Conservation (phyloP, 2,113 vertebrate genomes). For the Salminus brasiliensis region DNA sequence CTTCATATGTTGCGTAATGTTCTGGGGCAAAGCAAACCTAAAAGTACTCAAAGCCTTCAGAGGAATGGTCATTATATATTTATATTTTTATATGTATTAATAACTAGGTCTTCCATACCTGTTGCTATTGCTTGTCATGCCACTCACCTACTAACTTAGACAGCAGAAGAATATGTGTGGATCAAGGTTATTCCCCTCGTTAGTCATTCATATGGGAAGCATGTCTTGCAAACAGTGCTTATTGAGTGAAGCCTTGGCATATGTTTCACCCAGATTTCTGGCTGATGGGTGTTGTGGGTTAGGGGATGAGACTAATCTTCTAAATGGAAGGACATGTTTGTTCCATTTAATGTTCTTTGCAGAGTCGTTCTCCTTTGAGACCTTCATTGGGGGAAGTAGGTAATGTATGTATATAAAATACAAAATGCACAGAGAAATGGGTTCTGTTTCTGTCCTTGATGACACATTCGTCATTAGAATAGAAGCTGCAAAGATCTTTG, state of each 20-base stretch:
- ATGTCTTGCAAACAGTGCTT: constrained; percentile 54
- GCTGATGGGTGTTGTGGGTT: constrained; percentile 60
- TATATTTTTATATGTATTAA: no score
- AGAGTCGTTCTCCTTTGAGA: constrained; percentile 29
- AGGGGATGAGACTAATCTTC: constrained; percentile 63
- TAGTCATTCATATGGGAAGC: constrained; percentile 63
- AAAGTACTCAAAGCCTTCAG: no score
- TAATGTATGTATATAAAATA: background rate
- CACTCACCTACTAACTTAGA: no score
- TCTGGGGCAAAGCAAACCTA: no score
- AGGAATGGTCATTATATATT: no score
- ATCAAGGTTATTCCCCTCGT: background rate
- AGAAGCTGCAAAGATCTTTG: background rate
- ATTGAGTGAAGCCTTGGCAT: constrained; percentile 63
- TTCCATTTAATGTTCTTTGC: constrained; percentile 47
- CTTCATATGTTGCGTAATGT: no score
- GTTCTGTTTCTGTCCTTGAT: background rate
- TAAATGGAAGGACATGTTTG: constrained; percentile 68
- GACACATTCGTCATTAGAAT: background rate
- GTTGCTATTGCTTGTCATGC: background rate
- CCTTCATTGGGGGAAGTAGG: background rate
- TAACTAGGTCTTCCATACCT: no score
- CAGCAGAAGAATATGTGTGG: background rate
- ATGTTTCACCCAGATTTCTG: constrained; percentile 58
- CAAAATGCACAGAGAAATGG: background rate